phyloP scores from a whole-genome alignment of 2,888 invertebrate genomes.

The Phyllotreta striolata region DNA sequence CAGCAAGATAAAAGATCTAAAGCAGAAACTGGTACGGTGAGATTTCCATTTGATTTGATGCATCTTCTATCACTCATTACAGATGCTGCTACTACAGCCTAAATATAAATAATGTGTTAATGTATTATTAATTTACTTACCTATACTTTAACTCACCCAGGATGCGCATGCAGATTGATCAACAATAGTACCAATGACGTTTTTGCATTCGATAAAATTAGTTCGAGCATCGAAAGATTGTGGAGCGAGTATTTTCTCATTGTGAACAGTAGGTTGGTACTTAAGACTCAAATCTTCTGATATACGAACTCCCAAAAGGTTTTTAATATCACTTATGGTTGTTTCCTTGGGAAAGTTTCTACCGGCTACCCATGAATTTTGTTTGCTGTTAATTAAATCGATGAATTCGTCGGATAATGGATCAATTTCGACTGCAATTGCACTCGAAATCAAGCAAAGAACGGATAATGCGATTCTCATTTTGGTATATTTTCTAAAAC shows the following conservation, averaged over 20 bases:
- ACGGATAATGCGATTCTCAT: constrained; percentile 9
- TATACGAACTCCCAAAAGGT: constrained; percentile 73
- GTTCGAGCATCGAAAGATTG: constrained; percentile 64
- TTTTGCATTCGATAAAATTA: constrained; percentile 79
- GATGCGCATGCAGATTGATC: constrained; percentile 89
- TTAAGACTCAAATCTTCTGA: background rate
- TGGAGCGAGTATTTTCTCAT: constrained; percentile 59
- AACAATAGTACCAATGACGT: constrained; percentile 78
- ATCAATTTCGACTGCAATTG: constrained; percentile 46
- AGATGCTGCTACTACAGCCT: constrained; percentile 86
- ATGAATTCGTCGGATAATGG: constrained; percentile 78
- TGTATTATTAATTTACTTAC: background rate
- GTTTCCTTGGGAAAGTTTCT: constrained; percentile 74
- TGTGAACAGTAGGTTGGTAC: background rate
- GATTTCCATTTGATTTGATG: constrained; percentile 74
- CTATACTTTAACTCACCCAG: constrained; percentile 74
- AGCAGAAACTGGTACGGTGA: constrained; percentile 77
- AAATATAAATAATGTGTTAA: constrained; percentile 22
- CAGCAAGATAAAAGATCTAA: constrained; percentile 85
- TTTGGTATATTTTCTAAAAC: constrained; percentile 3
- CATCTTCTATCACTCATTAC: constrained; percentile 88
- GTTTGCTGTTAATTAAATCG: constrained; percentile 71
- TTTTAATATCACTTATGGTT: constrained; percentile 67
- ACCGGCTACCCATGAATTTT: constrained; percentile 80
- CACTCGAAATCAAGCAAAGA: background rate